Percentiles rank a stretch among this genome's conserved stretches.
Conservation (phyloP, 2,888 invertebrate species). For the Leistus spinibarbis region DNA sequence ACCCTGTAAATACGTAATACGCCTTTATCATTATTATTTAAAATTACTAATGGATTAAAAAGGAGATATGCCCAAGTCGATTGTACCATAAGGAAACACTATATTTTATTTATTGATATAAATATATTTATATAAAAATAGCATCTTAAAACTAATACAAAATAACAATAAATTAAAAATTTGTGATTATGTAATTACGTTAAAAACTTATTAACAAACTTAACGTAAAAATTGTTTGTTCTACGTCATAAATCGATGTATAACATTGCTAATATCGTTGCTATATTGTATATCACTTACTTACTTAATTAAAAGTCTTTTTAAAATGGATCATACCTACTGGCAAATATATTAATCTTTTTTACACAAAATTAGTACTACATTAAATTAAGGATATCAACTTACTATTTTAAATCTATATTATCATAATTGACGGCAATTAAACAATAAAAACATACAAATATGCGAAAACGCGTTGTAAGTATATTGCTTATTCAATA, state of each 20-base stretch:
- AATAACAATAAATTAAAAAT: slow-evolving; percentile 13
- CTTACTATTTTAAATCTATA: no score
- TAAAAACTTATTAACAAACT: neutral
- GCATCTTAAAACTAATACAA: slow-evolving; percentile 27
- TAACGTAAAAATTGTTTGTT: neutral
- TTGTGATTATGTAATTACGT: neutral
- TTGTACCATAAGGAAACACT: neutral
- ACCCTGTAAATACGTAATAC: no score
- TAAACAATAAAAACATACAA: no score
- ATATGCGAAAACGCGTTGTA: no score
- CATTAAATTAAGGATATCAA: no score
- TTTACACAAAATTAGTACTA: no score
- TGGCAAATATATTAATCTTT: neutral
- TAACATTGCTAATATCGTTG: neutral
- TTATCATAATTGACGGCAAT: no score
- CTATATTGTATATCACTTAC: neutral
- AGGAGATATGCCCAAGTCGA: neutral
- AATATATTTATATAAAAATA: slow-evolving; percentile 33
- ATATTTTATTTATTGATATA: neutral
- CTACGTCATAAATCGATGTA: neutral
- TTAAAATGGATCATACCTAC: neutral
- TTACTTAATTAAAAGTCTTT: neutral
- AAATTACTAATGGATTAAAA: no score
- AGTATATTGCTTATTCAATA: no score
- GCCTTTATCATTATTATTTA: no score